These are phyloP conservation scores for Tyria jacobaeae DNA, from an alignment of 2,888 invertebrate genomes.

Conservation along the genomic window DNA sequence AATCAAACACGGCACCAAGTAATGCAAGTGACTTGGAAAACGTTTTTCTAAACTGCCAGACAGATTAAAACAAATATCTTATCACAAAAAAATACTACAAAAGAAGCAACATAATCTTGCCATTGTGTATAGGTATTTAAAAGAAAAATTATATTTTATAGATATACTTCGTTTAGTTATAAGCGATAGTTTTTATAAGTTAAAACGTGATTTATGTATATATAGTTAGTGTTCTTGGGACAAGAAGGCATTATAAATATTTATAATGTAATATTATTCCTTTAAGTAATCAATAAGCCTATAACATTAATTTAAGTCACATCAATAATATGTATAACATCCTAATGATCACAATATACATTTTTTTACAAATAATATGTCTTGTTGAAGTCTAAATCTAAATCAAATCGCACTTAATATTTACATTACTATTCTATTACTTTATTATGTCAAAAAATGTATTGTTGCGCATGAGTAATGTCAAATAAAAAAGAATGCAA, in stretches of 20 bases:
- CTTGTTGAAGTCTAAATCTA: background rate
- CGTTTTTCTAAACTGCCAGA: background rate
- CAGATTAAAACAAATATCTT: background rate
- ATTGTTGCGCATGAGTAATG: too few relatives aligned
- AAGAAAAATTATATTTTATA: background rate
- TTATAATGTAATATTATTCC: background rate
- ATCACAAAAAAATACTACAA: background rate
- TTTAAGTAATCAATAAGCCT: background rate
- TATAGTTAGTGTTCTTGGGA: background rate
- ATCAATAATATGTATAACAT: background rate
- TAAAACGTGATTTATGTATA: background rate
- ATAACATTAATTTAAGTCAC: background rate
- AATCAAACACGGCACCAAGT: too few relatives aligned
- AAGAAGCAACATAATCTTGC: too few relatives aligned
- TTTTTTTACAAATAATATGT: background rate
- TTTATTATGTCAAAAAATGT: constrained; percentile 12
- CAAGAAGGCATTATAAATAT: background rate
- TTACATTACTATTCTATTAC: background rate
- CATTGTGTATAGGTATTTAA: background rate
- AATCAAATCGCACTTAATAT: background rate
- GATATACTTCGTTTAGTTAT: background rate
- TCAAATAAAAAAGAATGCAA: too few relatives aligned
- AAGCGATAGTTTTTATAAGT: background rate
- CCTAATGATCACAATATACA: background rate
- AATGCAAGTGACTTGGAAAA: too few relatives aligned